phyloP scores from a whole-genome alignment of 1,140 invertebrate genomes.

The Sarcophaga peregrina region DNA sequence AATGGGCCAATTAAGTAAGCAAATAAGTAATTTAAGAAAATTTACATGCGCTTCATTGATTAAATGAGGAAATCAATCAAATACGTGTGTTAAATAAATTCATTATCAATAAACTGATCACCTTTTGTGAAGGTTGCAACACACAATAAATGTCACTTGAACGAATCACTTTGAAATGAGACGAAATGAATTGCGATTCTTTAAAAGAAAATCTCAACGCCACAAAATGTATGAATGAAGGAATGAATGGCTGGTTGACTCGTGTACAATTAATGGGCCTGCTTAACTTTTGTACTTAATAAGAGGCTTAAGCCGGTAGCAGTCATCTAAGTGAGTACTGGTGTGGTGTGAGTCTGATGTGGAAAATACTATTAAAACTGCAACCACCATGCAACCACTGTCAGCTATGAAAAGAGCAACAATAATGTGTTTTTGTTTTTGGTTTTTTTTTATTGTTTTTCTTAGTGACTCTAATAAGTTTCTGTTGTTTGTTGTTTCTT shows the following conservation, averaged over 20 bases:
- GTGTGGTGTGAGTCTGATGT: background rate
- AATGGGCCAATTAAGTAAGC: too few species aligned
- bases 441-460: too few species aligned
- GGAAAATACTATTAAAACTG: background rate
- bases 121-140: background rate
- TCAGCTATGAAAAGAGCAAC: background rate
- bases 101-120: background rate
- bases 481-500: slow-evolving; percentile 3
- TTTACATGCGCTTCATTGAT: too few species aligned
- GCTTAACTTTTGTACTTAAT: slow-evolving; percentile 23
- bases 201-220: background rate
- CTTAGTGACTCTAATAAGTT: slow-evolving; percentile 35
- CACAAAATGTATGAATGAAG: background rate
- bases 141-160: slow-evolving; percentile 31
- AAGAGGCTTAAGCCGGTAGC: slow-evolving; percentile 35
- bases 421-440: background rate
- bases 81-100: slow-evolving; percentile 7
- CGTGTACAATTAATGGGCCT: slow-evolving; percentile 38
- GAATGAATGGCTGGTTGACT: slow-evolving; percentile 9
- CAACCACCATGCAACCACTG: slow-evolving; percentile 6
- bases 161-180: slow-evolving; percentile 16
- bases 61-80: background rate
- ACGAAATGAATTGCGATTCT: background rate
- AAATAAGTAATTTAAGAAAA: too few species aligned
- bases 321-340: background rate